Base-by-base conservation (phyloP, 2,113 vertebrate genomes). In the Dasyprocta punctata region DNA sequence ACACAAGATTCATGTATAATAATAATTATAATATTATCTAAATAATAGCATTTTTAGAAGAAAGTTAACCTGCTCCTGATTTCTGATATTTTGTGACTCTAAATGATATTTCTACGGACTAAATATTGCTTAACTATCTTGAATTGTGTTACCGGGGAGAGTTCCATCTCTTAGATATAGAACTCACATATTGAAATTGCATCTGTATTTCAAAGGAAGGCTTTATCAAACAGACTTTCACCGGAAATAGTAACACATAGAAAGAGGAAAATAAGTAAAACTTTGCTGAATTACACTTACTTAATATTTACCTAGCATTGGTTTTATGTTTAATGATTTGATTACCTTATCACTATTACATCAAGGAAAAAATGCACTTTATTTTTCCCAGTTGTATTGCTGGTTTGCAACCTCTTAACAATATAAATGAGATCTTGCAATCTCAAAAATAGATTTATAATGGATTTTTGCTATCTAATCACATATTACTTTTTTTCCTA, bases 321-420 rank as follows among this genome's bases (percentile, higher is more conserved):
- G 67, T 94, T 47, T 86, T 36, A 91, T 33, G 22, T 92, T 95
- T 93, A 92, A 67, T 73, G n/a, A 10, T 7, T 94, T 94, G 5
- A 81, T 78, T 82, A 92, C 65, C 36, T 82, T 91, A 61, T 41
- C 89, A 95, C 69, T 86, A 14, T 67, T 71, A 60, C 3, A 41
- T 9, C 26, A 95, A 56, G 5, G 54, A 69, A 73, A 97, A 81
- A 89, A 82, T 83, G 30, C 33, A 80, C 86, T 85, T 92, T 11
- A 56, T 95, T 89, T 97, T 24, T 11, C 11, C 78, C 85, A 86
- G 5, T 91, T 94, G 22, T 16, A n/a, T 49, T 94, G 82, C 89
- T 73, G 93, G n/a, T 56, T 44, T 36, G 4, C 60, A 80, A 92
- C 13, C 16, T 56, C n/a, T 60, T 73, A 85, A 65, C n/a, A 93